Conservation (phyloP, 2,113 vertebrate species). For the Plotosus lineatus region DNA sequence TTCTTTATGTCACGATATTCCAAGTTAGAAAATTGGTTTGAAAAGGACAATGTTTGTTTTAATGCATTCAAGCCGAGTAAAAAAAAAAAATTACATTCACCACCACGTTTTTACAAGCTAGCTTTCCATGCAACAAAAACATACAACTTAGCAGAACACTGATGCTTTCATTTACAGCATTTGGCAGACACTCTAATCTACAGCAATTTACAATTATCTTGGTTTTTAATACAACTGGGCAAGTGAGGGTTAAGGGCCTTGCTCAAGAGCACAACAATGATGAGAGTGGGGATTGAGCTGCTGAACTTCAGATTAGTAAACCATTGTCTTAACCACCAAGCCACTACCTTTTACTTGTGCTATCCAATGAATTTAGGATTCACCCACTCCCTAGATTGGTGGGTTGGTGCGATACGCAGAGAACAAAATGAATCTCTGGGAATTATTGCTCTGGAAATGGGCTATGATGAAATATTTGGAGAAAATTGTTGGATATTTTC, state of each 20-base stretch:
- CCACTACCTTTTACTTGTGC: background rate
- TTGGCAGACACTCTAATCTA: no score
- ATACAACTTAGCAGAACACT: background rate
- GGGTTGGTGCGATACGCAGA: background rate
- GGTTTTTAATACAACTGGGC: no score
- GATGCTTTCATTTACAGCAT: background rate
- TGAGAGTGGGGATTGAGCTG: no score
- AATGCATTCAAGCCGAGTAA: background rate
- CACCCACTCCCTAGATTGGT: background rate
- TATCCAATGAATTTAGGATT: background rate
- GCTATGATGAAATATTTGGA: background rate
- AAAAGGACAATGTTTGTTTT: background rate
- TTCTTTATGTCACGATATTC: background rate
- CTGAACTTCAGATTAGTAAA: no score
- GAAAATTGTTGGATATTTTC: background rate
- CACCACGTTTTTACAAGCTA: background rate
- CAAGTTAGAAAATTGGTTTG: background rate
- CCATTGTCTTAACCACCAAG: no score
- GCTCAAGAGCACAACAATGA: no score
- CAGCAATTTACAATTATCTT: no score
- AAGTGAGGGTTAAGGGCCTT: no score
- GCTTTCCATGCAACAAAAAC: background rate
- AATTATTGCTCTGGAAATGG: background rate
- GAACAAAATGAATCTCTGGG: background rate
- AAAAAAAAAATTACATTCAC: background rate